These are phyloP conservation scores for Sebastes matsubarae DNA, from an alignment of 2,797 vertebrate genomes.

Conservation along the genomic window DNA sequence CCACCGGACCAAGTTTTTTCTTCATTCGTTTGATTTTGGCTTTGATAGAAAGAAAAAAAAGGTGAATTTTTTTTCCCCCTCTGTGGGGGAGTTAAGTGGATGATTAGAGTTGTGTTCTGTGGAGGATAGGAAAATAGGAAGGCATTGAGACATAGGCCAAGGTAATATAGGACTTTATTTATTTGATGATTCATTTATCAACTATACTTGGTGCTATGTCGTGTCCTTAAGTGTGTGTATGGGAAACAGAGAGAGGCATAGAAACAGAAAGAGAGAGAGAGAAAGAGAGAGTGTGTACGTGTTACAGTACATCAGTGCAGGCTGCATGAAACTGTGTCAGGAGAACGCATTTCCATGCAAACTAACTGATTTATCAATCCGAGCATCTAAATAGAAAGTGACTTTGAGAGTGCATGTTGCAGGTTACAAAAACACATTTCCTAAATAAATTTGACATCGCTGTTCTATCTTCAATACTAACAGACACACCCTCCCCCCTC, in stretches of 20 bases:
- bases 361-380: slow-evolving; percentile 66
- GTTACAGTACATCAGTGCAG: slow-evolving; percentile 24
- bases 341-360: slow-evolving; percentile 67
- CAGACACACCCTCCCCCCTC: not conserved
- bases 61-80: not conserved
- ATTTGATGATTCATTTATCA: slow-evolving; percentile 56
- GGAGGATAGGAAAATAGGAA: slow-evolving; percentile 44
- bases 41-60: slow-evolving; percentile 58
- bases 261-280: not conserved
- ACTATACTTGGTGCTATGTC: slow-evolving; percentile 7
- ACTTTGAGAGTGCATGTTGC: slow-evolving; percentile 52
- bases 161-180: slow-evolving; percentile 44
- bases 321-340: slow-evolving; percentile 48
- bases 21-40: slow-evolving; percentile 62
- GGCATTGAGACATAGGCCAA: slow-evolving; percentile 1
- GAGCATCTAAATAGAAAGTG: slow-evolving; percentile 64
- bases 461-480: slow-evolving; percentile 48
- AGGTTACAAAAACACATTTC: slow-evolving; percentile 58
- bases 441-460: slow-evolving; percentile 65
- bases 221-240: not conserved
- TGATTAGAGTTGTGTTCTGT: slow-evolving; percentile 56
- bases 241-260: not conserved
- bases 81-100: slow-evolving; percentile 61
- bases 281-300: not conserved
- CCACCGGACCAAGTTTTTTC: slow-evolving; percentile 44